Conservation (phyloP, 2,113 vertebrate genomes). For the Eubucco bourcierii region DNA sequence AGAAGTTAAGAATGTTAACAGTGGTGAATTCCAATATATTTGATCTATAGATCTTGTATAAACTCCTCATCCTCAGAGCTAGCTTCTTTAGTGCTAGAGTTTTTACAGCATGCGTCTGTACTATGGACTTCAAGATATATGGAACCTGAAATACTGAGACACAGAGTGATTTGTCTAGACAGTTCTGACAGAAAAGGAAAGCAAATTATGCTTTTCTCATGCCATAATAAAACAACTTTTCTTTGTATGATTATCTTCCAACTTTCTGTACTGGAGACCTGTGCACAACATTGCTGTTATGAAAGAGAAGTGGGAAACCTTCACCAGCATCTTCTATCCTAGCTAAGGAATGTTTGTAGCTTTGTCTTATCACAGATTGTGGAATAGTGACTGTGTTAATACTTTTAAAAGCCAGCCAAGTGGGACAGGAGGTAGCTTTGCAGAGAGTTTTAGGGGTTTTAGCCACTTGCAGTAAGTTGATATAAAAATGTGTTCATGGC, state of each 20-base stretch:
- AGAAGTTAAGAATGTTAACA: neutral
- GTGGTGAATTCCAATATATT: neutral
- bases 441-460: neutral
- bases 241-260: neutral
- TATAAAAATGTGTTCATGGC: neutral
- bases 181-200: neutral
- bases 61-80: neutral
- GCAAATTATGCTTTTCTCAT: neutral
- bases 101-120: neutral
- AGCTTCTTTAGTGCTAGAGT: neutral
- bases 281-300: neutral
- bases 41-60: neutral
- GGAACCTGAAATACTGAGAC: neutral
- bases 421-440: neutral
- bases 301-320: neutral
- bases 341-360: neutral
- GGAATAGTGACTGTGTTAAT: neutral
- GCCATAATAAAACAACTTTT: neutral
- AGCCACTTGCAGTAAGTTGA: neutral
- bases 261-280: neutral
- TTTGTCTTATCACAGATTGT: neutral
- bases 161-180: neutral
- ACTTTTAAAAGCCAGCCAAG: neutral
- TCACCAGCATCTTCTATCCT: too few relatives aligned
- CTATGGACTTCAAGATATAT: neutral